Conservation (phyloP, 2,113 vertebrate species). For the Tyto alba region DNA sequence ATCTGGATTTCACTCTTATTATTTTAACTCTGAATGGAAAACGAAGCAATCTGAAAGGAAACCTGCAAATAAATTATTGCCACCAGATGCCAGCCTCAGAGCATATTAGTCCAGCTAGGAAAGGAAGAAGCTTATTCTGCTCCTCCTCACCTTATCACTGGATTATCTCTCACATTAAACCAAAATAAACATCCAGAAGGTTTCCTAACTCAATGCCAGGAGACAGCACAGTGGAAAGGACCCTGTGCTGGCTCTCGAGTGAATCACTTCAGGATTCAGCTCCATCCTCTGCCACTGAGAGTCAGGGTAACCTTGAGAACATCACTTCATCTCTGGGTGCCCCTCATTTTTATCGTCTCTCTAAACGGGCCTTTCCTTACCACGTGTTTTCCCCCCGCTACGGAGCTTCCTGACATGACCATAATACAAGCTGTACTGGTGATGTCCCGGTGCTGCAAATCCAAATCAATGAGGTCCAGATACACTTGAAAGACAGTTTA, state of each 20-base stretch:
- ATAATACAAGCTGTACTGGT: rapidly evolving
- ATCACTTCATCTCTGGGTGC: not conserved
- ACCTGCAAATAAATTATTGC: not conserved
- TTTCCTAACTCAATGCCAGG: not conserved
- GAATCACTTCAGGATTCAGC: not conserved
- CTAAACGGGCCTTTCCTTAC: not conserved
- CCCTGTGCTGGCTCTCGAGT: not conserved
- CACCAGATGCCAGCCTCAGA: not conserved
- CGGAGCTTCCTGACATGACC: not conserved
- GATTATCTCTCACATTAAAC: not conserved
- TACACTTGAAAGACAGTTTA: not conserved
- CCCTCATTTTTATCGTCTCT: not conserved
- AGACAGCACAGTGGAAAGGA: not conserved
- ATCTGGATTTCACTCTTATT: not conserved
- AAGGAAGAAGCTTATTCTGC: not conserved
- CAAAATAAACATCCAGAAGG: not conserved
- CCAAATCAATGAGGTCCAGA: not conserved
- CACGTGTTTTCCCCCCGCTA: rapidly evolving
- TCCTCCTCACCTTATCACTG: not conserved
- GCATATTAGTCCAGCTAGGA: not conserved
- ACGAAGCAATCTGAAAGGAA: not conserved
- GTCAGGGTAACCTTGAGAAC: not conserved
- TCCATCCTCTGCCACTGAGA: not conserved
- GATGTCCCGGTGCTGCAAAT: not conserved
- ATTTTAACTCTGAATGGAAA: not conserved